Evolutionary conservation across 2,888 invertebrate genomes (phyloP), one percentile per base, ranked within the genome.

Genomic region (Lydus trimaculatus): DNA sequence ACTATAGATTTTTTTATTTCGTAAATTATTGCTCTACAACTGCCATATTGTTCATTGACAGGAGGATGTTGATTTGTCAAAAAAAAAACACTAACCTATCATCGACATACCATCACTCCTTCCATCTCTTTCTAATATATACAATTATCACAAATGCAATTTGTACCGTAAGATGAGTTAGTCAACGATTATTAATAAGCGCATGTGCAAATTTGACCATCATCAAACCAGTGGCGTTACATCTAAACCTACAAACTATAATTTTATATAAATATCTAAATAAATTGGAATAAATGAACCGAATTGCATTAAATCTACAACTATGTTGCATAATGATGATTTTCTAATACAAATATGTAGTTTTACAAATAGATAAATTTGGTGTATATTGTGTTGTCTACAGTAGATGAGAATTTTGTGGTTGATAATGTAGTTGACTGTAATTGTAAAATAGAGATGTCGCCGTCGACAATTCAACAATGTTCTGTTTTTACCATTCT

Each of bases 1-100:
- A 71, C 28, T 68, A 64, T 67, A 43, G 63, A 71, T 43, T 59
- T 71, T 75, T 71, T 73, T 74, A 73, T 74, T 77, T 72, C 73
- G 70, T 75, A 78, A 78, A 80, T 81, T 83, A 83, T 82, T 82
- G 81, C 82, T 78, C 76, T 76, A 74, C 78, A 78, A 82, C 82
- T 82, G 84, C 84, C 84, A 84, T 84, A 81, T 84, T 84, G 83
- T 82, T 80, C 81, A 81, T 81, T 82, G 80, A 81, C 80, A 79
- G 75, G 69, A 74, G 71, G 76, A 75, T 75, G 76, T 77, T 79
- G 75, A 77, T 78, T 76, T 70, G 69, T 56, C 20, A 31, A 61
- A 70, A 72, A 69, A 31, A 61, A 70, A 72, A 69, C 65, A 62
- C 59, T 74, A 63, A 60, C 25, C 63, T 69, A 78, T 75, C 77